phyloP scores from a whole-genome alignment of 2,888 invertebrate genomes.

The Amblyjoppa proteus region DNA sequence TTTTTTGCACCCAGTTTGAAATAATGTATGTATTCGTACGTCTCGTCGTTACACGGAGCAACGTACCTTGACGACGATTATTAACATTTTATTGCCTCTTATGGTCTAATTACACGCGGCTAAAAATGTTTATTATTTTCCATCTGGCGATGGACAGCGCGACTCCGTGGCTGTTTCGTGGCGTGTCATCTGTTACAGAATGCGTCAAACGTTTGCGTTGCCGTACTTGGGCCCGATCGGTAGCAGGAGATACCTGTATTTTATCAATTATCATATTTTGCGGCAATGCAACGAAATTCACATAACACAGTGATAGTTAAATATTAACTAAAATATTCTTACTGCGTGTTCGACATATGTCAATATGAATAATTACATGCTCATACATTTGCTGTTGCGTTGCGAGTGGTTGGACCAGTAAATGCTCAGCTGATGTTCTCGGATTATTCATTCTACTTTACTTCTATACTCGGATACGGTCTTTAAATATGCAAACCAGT shows the following conservation, averaged over 20 bases:
- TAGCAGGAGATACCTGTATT: not conserved
- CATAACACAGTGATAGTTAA: too few species aligned
- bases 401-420: not conserved
- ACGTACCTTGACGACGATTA: not conserved
- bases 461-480: too few species aligned
- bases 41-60: not conserved
- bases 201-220: not conserved
- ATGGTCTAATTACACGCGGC: not conserved
- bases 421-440: not conserved
- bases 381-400: not conserved
- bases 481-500: too few species aligned
- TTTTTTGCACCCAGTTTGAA: not conserved
- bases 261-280: too few species aligned
- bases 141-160: slow-evolving; percentile 32
- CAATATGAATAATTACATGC: not conserved
- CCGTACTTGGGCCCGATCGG: not conserved
- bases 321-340: too few species aligned
- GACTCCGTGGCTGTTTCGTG: not conserved
- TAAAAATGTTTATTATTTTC: slow-evolving; percentile 9
- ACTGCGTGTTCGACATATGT: too few species aligned
- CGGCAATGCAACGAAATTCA: too few species aligned
- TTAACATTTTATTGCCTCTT: not conserved
- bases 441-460: not conserved
- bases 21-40: not conserved
- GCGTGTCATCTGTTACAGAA: slow-evolving; percentile 1